phyloP scores from a whole-genome alignment of 2,888 invertebrate species.

The Cactoblastis cactorum region DNA sequence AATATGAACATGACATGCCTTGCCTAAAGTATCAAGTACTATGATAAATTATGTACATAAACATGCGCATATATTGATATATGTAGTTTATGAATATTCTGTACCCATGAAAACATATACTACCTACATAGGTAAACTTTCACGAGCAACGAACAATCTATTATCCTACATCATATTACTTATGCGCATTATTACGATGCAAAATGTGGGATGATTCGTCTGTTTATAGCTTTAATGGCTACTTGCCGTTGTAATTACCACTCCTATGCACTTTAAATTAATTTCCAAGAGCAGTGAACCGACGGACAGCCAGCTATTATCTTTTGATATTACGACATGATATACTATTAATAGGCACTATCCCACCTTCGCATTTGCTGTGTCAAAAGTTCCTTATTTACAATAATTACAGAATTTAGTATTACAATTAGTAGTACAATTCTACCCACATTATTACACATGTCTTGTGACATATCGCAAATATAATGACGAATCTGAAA shows the following conservation, averaged over 20 bases:
- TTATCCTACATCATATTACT: constrained; percentile 6
- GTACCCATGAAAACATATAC: background rate
- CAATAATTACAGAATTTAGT: constrained; percentile 1
- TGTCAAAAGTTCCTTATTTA: constrained; percentile 15
- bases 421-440: too few species aligned
- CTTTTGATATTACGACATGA: constrained; percentile 53
- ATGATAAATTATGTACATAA: too few species aligned
- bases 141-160: background rate
- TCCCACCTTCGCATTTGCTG: constrained; percentile 15
- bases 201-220: constrained; percentile 55
- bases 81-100: background rate
- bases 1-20: too few species aligned
- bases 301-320: constrained; percentile 50
- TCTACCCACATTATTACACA: too few species aligned
- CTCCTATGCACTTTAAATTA: constrained; percentile 72
- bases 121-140: background rate
- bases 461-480: too few species aligned
- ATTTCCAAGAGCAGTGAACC: constrained; percentile 61
- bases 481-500: too few species aligned
- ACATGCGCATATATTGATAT: too few species aligned
- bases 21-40: too few species aligned
- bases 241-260: constrained; percentile 58
- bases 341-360: constrained; percentile 47
- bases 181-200: constrained; percentile 40
- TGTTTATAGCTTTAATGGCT: constrained; percentile 61